These are phyloP conservation scores for Stomatorhinus ivindoensis DNA, from an alignment of 2,113 vertebrate species.

Conservation along the genomic window DNA sequence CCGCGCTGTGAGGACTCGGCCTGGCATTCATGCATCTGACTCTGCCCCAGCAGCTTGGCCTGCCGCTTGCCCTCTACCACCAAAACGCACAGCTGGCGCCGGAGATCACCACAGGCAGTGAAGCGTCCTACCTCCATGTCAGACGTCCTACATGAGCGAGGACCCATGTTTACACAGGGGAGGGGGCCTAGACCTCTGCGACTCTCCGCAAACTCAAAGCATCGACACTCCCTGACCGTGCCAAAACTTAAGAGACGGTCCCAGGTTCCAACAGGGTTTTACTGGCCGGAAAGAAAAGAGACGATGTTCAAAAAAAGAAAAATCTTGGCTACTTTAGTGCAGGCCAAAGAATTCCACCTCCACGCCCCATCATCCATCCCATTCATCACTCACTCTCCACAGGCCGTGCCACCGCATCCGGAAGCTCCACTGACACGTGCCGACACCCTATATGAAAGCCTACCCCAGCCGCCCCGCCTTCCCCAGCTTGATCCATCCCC, in stretches of 20 bases:
- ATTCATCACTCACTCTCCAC: not conserved
- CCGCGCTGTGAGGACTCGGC: slow-evolving; percentile 19
- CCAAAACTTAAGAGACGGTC: not conserved
- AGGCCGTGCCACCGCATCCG: not conserved
- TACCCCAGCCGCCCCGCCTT: not conserved
- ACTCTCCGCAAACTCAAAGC: not conserved
- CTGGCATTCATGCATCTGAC: slow-evolving; percentile 21
- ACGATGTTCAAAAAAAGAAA: not conserved
- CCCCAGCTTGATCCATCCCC: slow-evolving; percentile 17
- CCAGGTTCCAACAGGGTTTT: not conserved
- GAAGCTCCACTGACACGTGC: not conserved
- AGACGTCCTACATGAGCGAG: not conserved
- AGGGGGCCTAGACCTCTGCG: not conserved
- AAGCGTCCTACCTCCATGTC: not conserved
- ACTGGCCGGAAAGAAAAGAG: not conserved
- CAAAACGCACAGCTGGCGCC: not conserved
- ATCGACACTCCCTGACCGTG: not conserved
- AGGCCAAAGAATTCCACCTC: not conserved
- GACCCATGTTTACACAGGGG: not conserved
- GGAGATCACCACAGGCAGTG: not conserved
- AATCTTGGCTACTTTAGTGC: not conserved
- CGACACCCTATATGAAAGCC: not conserved
- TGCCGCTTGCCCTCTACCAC: not conserved
- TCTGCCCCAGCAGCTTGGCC: slow-evolving; percentile 3
- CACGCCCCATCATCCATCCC: not conserved